Conservation (phyloP, 1,140 invertebrate species). For the Drosophila kurseongensis region DNA sequence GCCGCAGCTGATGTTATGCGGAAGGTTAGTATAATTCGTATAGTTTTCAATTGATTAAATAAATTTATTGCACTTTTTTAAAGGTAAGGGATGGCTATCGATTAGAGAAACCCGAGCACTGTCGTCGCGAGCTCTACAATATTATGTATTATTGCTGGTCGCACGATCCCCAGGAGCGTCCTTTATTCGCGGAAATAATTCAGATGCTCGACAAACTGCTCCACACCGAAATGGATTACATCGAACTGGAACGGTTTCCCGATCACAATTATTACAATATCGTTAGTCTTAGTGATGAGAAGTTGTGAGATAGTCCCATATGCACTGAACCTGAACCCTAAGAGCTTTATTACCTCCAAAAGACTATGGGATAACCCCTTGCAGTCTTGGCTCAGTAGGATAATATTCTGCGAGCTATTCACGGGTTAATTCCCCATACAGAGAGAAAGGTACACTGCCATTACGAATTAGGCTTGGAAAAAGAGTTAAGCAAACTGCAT, state of each 20-base stretch:
- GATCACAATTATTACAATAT: constrained; percentile 98
- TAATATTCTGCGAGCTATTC: neutral
- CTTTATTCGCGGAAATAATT: constrained; percentile 92
- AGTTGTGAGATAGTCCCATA: constrained; percentile 86
- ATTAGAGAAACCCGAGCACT: constrained; percentile 95
- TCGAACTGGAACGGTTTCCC: constrained; percentile 95
- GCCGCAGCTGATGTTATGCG: constrained; percentile 93
- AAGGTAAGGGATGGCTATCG: constrained; percentile 93
- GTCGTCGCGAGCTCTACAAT: constrained; percentile 94
- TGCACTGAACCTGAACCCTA: constrained; percentile 55
- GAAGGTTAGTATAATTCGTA: constrained; percentile 85
- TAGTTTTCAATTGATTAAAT: neutral
- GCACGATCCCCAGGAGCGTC: constrained; percentile 90
- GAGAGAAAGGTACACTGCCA: constrained; percentile 23
- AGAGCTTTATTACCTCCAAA: constrained; percentile 58
- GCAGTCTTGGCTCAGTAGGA: constrained; percentile 17
- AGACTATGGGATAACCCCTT: constrained; percentile 13
- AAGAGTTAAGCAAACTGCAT: neutral
- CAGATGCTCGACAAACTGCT: constrained; percentile 92
- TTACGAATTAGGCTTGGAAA: neutral
- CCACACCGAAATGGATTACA: constrained; percentile 95
- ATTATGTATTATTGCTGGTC: constrained; percentile 98
- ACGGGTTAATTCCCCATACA: too few relatives aligned
- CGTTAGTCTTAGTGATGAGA: constrained; percentile 93
- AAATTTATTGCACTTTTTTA: neutral